Conservation (phyloP, 2,113 vertebrate species). For the Neolamprologus devosi region DNA sequence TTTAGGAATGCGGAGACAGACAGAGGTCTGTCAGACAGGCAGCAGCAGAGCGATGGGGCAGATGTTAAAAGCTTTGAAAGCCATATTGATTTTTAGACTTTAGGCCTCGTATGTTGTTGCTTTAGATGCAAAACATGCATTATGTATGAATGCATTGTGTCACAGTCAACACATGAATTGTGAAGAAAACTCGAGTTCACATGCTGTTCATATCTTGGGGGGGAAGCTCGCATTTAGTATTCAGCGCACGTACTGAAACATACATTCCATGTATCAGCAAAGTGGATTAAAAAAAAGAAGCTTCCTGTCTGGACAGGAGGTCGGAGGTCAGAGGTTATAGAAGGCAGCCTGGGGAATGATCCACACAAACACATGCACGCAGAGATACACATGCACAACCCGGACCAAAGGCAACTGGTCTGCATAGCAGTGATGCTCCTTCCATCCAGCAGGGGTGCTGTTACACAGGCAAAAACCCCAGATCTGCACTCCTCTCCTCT, state of each 20-base stretch:
- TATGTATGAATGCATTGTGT: constrained; percentile 4
- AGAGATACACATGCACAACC: background rate
- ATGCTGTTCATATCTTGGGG: background rate
- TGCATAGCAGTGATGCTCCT: background rate
- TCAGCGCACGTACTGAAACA: background rate
- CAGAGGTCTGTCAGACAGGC: background rate
- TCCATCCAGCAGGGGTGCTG: constrained; percentile 30
- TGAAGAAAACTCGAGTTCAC: background rate
- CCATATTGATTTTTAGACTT: constrained; percentile 42
- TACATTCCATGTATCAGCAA: background rate
- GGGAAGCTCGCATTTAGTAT: background rate
- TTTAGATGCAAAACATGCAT: constrained; percentile 28
- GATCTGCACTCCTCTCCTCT: background rate
- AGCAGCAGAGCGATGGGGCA: background rate
- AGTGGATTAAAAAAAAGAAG: background rate
- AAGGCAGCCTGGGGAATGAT: background rate
- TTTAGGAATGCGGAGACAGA: constrained; percentile 8
- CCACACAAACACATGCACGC: background rate
- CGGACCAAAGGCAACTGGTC: background rate
- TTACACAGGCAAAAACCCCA: background rate
- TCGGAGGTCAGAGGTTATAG: constrained; percentile 4
- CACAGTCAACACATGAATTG: background rate
- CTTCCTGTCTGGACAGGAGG: constrained; percentile 9
- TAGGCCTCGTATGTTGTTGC: background rate
- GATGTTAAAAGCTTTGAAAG: constrained; percentile 53